Percentiles rank a stretch among this genome's conserved stretches.
These are phyloP conservation scores for Gymnosoma rotundatum DNA, from an alignment of 2,888 invertebrate genomes.

Conservation along the genomic window DNA sequence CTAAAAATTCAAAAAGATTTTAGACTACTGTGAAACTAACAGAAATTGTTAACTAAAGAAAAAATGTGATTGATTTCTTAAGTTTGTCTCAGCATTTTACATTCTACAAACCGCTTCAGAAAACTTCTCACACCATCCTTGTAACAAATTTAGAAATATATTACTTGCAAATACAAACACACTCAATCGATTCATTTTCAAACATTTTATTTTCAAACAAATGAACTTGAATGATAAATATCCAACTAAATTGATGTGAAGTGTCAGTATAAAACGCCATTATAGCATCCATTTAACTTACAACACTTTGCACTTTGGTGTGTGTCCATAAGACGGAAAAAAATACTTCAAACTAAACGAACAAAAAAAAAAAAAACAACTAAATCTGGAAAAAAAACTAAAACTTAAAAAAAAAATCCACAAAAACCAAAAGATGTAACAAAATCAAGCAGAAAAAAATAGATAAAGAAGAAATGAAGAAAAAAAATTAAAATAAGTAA, in stretches of 20 bases:
- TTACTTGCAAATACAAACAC: slow-evolving; percentile 23
- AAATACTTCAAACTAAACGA: slow-evolving; percentile 36
- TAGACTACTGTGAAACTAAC: no score
- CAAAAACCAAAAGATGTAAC: slow-evolving; percentile 47
- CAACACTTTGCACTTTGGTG: slow-evolving; percentile 79
- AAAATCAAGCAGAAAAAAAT: slow-evolving; percentile 37
- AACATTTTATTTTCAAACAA: slow-evolving; percentile 57
- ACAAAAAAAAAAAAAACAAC: slow-evolving; percentile 7
- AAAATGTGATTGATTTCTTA: no score
- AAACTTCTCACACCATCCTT: slow-evolving; percentile 22
- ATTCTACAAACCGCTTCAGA: neutral
- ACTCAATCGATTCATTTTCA: neutral
- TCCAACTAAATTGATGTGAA: slow-evolving; percentile 68
- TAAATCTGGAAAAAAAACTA: slow-evolving; percentile 23
- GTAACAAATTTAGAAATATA: slow-evolving; percentile 35
- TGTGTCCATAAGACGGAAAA: slow-evolving; percentile 61
- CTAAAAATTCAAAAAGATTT: no score
- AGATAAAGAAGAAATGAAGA: neutral
- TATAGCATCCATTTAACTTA: slow-evolving; percentile 80
- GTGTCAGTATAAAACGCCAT: slow-evolving; percentile 75
- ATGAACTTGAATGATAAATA: slow-evolving; percentile 71
- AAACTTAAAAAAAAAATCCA: slow-evolving; percentile 24
- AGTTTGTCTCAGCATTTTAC: no score
- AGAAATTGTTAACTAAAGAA: no score
- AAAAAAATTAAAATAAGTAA: slow-evolving; percentile 16